Conservation (phyloP, 1,140 invertebrate genomes). For the Euura saliciscinereae region DNA sequence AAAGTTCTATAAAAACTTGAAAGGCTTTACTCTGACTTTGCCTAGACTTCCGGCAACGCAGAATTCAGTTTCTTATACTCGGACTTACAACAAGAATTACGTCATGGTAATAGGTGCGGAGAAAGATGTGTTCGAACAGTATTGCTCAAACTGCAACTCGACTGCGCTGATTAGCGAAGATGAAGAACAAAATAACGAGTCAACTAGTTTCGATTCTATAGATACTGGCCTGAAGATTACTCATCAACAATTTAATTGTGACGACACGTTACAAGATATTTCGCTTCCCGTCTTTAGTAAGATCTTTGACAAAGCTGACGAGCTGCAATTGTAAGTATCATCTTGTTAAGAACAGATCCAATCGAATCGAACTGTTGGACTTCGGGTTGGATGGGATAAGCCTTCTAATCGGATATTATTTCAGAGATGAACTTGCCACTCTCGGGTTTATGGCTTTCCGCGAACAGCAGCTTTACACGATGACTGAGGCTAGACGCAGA, state of each 20-base stretch:
- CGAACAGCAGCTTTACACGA: slow-evolving; percentile 26
- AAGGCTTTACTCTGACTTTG: slow-evolving; percentile 39
- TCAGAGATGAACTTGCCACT: slow-evolving; percentile 20
- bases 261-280: slow-evolving; percentile 27
- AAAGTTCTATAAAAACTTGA: slow-evolving; percentile 31
- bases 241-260: slow-evolving; percentile 43
- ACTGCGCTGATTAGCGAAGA: slow-evolving; percentile 38
- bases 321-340: slow-evolving; percentile 24
- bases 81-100: slow-evolving; percentile 36
- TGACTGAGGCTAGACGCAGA: slow-evolving; percentile 29
- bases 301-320: background rate
- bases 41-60: slow-evolving; percentile 39
- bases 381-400: background rate
- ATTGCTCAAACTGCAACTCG: slow-evolving; percentile 41
- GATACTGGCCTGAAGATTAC: slow-evolving; percentile 42
- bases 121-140: slow-evolving; percentile 36
- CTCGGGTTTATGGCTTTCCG: slow-evolving; percentile 23
- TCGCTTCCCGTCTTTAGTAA: background rate
- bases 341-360: slow-evolving; percentile 18
- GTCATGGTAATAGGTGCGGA: slow-evolving; percentile 44
- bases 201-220: slow-evolving; percentile 25
- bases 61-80: slow-evolving; percentile 37
- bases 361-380: background rate
- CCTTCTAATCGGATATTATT: background rate
- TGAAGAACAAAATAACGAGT: slow-evolving; percentile 29